These are phyloP conservation scores for Zygaena filipendulae DNA, from an alignment of 2,888 invertebrate genomes.

Conservation along the genomic window DNA sequence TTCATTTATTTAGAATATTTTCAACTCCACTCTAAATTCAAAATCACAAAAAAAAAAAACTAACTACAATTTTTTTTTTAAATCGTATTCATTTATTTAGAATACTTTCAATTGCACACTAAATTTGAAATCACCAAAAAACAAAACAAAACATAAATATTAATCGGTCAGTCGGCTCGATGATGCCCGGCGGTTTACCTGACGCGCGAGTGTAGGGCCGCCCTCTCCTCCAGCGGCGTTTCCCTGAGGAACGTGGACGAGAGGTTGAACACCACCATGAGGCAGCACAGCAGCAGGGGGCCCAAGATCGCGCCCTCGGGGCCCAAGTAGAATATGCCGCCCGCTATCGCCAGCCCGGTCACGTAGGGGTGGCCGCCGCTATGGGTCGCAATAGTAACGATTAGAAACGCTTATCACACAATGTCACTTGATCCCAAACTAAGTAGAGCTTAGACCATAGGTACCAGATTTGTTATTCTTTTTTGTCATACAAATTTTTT, in stretches of 20 bases:
- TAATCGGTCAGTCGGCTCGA: background rate
- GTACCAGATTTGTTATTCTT: background rate
- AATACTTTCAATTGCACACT: slow-evolving; percentile 3
- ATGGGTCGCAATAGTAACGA: too few species aligned
- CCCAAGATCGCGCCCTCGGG: slow-evolving; percentile 98
- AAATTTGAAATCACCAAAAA: slow-evolving; percentile 5
- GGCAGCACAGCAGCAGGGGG: slow-evolving; percentile 92
- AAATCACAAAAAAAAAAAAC: too few species aligned
- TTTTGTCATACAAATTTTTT: too few species aligned
- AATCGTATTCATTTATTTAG: too few species aligned
- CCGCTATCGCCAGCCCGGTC: slow-evolving; percentile 96
- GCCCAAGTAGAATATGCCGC: slow-evolving; percentile 97
- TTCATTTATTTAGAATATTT: too few species aligned
- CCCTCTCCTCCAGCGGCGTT: slow-evolving; percentile 72
- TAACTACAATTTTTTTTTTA: too few species aligned
- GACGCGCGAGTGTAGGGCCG: slow-evolving; percentile 55
- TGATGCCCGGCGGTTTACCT: slow-evolving; percentile 38
- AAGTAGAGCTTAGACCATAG: too few species aligned
- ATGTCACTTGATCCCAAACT: too few species aligned
- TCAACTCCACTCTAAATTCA: too few species aligned
- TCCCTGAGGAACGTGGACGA: slow-evolving; percentile 77
- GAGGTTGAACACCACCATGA: slow-evolving; percentile 92
- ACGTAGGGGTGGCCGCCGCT: slow-evolving; percentile 96
- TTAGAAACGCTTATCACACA: slow-evolving; percentile 6
- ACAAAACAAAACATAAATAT: slow-evolving; percentile 2